Percentiles rank a stretch among this genome's conserved stretches.
Evolutionary conservation across 2,113 vertebrate species (phyloP).

Genomic region (Cyprinus carpio): DNA sequence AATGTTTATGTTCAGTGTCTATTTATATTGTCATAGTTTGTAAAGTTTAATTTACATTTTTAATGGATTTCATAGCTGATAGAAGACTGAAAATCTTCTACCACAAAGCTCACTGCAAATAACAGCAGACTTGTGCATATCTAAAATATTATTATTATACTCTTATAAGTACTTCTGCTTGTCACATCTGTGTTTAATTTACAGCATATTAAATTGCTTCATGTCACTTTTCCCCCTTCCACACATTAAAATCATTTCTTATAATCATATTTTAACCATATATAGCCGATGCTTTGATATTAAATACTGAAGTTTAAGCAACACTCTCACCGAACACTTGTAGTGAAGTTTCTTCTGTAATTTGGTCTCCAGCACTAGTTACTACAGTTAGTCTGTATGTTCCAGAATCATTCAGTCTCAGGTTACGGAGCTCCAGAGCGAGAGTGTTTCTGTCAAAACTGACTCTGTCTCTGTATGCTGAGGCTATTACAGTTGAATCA

Average conservation of each 20-base stretch:
- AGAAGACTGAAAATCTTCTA: not conserved
- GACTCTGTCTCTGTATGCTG: not conserved
- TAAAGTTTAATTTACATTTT: not conserved
- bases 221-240: no score
- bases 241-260: no score
- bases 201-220: no score
- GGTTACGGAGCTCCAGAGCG: constrained; percentile 61
- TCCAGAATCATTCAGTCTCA: constrained; percentile 56
- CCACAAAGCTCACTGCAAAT: no score
- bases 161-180: no score
- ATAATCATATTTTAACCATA: no score
- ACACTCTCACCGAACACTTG: constrained; percentile 16
- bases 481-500: not conserved
- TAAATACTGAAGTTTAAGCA: no score
- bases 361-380: rapidly evolving
- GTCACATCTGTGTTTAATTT: no score
- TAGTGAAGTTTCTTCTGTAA: not conserved
- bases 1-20: not conserved
- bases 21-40: not conserved
- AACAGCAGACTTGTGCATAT: no score
- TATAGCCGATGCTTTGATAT: no score
- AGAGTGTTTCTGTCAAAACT: constrained; percentile 31
- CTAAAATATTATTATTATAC: no score
- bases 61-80: not conserved
- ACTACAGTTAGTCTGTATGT: rapidly evolving